phyloP scores from a whole-genome alignment of 2,113 vertebrate genomes.

The Strix aluco region DNA sequence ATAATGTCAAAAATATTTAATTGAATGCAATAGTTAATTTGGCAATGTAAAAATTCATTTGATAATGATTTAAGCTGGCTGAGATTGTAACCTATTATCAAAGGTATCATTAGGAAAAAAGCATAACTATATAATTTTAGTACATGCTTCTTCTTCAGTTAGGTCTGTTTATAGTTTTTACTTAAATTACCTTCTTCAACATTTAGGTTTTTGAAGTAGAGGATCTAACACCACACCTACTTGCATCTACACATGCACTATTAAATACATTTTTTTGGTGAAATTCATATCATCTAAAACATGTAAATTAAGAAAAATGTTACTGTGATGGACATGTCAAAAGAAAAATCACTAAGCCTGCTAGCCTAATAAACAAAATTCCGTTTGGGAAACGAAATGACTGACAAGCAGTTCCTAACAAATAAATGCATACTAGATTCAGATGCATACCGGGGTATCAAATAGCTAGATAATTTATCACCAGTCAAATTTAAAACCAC shows the following conservation, averaged over 20 bases:
- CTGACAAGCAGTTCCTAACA: constrained; percentile 35
- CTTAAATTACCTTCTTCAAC: background rate
- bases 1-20: constrained; percentile 42
- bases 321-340: constrained; percentile 3
- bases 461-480: constrained; percentile 74
- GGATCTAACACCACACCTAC: background rate
- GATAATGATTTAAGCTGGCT: constrained; percentile 23
- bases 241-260: background rate
- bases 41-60: constrained; percentile 52
- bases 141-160: background rate
- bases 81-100: constrained; percentile 19
- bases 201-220: background rate
- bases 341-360: constrained; percentile 38
- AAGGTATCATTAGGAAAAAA: background rate
- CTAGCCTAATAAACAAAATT: constrained; percentile 51
- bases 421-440: constrained; percentile 43
- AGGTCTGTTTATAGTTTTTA: background rate
- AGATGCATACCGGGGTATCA: background rate
- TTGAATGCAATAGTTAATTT: constrained; percentile 65
- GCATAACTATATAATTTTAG: background rate
- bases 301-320: constrained; percentile 27
- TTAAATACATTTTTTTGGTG: background rate
- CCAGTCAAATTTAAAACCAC: constrained; percentile 60
- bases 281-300: background rate
- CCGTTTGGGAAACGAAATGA: constrained; percentile 19